Base-by-base conservation (phyloP, 1,140 invertebrate genomes). In the Habropoda laboriosa region DNA sequence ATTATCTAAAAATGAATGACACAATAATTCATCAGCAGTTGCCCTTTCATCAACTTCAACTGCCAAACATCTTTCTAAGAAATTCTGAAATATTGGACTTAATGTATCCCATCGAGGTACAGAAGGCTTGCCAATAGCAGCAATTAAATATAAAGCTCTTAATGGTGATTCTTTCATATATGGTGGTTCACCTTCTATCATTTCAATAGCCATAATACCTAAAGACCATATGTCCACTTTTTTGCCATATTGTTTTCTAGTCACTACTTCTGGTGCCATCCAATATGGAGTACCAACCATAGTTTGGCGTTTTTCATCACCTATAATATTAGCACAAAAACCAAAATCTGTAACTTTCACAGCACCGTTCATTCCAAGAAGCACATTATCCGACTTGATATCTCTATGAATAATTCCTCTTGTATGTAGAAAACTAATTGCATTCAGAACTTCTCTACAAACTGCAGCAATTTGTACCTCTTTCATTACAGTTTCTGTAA, bases 291-390 rank as follows among this genome's bases (percentile, higher is more conserved):
- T 98, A 16, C 97, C 97, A 58, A 99, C 98, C 97, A 99, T 98
- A 0, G 99, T 99, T 88, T 98, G 97, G 49, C 99, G 93, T 91
- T 99, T 99, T 89, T 98, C 98, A 87, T 99, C 97, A 32, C 96
- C 97, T 49, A 96, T 94, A 72, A 97, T 97, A 84, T 97, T 97
- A 79, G 98, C 95, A 94, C 98, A 99, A 92, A 99, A 99, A 30
- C 99, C 99, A 93, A 99, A 99, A 93, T 99, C 99, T 21, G 98
- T 99, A 1, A 99, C 96, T 95, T 99, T 99, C 0, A 99, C 98
- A 51, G 95, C 95, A 18, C 99, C 99, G 91, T 99, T 97, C 97
- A 99, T 98, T 53, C 98, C 98, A 1, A 99, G 94, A 16, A 99
- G 94, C 74, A 99, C 97, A 92, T 99, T 99, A 90, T 99, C 98